Base-by-base conservation (phyloP, 2,888 invertebrate genomes). In the Germaria angustata region DNA sequence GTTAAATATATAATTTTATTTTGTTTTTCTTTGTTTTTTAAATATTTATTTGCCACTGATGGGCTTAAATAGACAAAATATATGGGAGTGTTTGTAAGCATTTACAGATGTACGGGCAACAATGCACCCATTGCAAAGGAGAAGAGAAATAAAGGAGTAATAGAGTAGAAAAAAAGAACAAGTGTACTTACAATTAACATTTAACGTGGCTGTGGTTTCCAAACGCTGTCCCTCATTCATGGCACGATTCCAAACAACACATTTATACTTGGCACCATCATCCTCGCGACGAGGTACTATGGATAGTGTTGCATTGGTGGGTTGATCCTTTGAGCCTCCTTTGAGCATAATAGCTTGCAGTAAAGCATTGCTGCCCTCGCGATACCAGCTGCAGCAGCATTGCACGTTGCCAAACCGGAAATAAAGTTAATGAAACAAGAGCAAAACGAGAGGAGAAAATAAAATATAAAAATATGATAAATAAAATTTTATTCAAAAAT, bases 241-340 rank as follows among this genome's bases (percentile, higher is more conserved):
- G 85, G 97, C 98, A 57, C 97, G 93, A 92, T 98, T 98, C 93
- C 95, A 95, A 66, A 98, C 97, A 84, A 95, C 95, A 91, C 98
- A 98, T 80, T 95, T 94, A 92, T 95, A 97, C 66, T 93, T 93
- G 78, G 96, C 95, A 9, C 95, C 95, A 88, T 98, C 97, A 90
- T 98, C 97, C 84, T 96, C 96, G 84, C 96, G 94, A 34, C 93
- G 93, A 3, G 98, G 97, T 81, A 93, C 94, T 85, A 98, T 92
- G 32, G 94, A 92, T 63, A 97, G 92, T 8, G 95, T 95, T 4
- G 95, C 95, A 63, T 94, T 94, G 15, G 96, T 95, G 22, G 95
- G 94, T 87, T 94, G 94, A 85, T 95, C 94, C 84, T 95, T 93
- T 15, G 95, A 95, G 84, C 94, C 95, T 44, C 95, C 96, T 87